Evolutionary conservation across 2,797 vertebrate genomes (phyloP).

Genomic region (Crocodylus rhombifer): DNA sequence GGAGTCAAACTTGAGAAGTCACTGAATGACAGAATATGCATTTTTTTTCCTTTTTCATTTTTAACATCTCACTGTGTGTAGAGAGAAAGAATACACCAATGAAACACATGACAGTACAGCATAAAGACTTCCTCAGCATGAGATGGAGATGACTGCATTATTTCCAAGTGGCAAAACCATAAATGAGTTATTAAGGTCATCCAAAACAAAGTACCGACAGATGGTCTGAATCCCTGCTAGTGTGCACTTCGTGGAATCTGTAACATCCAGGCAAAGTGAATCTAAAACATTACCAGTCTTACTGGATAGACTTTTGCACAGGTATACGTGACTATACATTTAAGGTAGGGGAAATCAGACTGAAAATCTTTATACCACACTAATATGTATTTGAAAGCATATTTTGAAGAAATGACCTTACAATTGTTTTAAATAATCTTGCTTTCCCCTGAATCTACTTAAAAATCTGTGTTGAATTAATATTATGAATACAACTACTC

Average conservation of each 20-base stretch:
- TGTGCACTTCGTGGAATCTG: constrained; percentile 12
- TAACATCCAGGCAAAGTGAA: neutral
- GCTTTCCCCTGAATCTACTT: neutral
- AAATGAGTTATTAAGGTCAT: constrained; percentile 34
- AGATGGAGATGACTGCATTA: constrained; percentile 35
- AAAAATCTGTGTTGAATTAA: neutral
- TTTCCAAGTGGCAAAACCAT: constrained; percentile 64
- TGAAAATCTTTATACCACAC: neutral
- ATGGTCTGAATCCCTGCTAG: constrained; percentile 30
- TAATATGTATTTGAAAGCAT: neutral
- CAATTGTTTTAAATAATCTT: neutral
- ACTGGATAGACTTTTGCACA: neutral
- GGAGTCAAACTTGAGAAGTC: constrained; percentile 8
- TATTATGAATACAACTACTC: neutral
- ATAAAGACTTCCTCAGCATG: constrained; percentile 16
- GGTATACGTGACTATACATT: neutral
- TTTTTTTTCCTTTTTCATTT: neutral
- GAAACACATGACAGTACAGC: constrained; percentile 1
- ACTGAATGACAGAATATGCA: neutral
- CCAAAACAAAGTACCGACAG: constrained; percentile 54
- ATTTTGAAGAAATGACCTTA: neutral
- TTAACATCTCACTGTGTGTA: neutral
- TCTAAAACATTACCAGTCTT: neutral
- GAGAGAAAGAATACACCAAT: neutral
- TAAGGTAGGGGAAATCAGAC: neutral